Percentiles rank a stretch among this genome's conserved stretches.
phyloP scores from a whole-genome alignment of 2,888 invertebrate genomes.

The Coenonympha arcania region DNA sequence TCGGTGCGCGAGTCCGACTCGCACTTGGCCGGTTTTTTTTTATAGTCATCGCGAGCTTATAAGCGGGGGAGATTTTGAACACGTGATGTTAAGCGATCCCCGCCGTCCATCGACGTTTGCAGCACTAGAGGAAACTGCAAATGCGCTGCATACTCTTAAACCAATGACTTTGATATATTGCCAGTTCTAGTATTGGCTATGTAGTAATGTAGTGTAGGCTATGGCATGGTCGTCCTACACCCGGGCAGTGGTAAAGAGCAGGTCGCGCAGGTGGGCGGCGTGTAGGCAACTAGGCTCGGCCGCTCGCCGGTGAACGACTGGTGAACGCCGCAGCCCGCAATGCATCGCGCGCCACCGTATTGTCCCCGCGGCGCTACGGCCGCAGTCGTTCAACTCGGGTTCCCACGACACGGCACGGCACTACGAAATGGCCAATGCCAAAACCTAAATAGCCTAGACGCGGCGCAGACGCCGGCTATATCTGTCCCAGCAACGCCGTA shows the following conservation, averaged over 20 bases:
- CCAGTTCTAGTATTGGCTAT: too few relatives aligned
- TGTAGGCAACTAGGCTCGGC: slow-evolving; percentile 8
- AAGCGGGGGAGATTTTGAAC: too few relatives aligned
- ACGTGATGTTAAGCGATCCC: too few relatives aligned
- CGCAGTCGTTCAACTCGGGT: slow-evolving; percentile 72
- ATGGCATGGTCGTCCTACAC: slow-evolving; percentile 3
- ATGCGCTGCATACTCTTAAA: too few relatives aligned
- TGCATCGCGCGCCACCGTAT: slow-evolving; percentile 36
- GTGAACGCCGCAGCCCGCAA: slow-evolving; percentile 21
- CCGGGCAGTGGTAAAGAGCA: slow-evolving; percentile 18
- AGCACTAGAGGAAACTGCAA: too few relatives aligned
- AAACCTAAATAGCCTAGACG: slow-evolving; percentile 72
- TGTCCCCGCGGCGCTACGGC: slow-evolving; percentile 42
- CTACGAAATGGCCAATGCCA: slow-evolving; percentile 66
- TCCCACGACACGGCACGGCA: slow-evolving; percentile 74
- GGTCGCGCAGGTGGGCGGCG: slow-evolving; percentile 24
- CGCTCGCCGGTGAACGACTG: slow-evolving; percentile 24
- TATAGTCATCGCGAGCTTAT: too few relatives aligned
- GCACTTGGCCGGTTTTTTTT: too few relatives aligned
- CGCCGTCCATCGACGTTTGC: too few relatives aligned
- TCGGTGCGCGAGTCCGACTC: too few relatives aligned
- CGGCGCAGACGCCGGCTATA: slow-evolving; percentile 67
- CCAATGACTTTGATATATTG: too few relatives aligned
- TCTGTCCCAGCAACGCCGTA: slow-evolving; percentile 53
- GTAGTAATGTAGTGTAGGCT: too few relatives aligned